Base-by-base conservation (phyloP, 2,113 vertebrate species). In the Shinisaurus crocodilurus region DNA sequence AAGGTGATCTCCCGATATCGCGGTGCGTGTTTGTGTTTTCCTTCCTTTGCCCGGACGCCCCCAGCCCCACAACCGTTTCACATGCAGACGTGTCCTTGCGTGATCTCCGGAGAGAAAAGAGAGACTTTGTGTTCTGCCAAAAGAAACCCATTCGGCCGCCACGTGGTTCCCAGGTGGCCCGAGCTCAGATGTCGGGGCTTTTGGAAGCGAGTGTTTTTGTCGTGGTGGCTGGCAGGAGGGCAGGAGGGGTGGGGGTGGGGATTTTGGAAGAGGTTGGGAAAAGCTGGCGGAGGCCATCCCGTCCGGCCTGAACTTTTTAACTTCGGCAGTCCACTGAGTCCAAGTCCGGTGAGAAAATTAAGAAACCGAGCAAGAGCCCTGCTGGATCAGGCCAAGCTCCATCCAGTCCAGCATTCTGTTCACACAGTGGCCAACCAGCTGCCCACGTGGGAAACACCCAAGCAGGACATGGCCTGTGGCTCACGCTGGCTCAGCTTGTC, bases 41-140 rank as follows among this genome's bases (percentile, higher is more conserved):
- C 16, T 32, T 63, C 32, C 54, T 13, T 29, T 9, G 27, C 27
- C n/a, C 13, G 6, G 12, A 34, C 13, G 1, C 3, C 81, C 27
- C 72, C 12, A 1, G 37, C 48, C 37, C n/a, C 67, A 18, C 16
- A 23, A 12, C 10, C 9, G 6, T 23, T 48, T 10, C 79, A 16
- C n/a, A 32, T 32, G 7, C 3, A 29, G 3, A 23, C 25, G 82
- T 86, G 89, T 94, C 92, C 91, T 94, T 95, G 95, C 85, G 48
- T 97, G 96, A 93, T 92, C 94, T 45, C 32, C 15, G 1, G 92
- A 94, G 93, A 92, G 95, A 96, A 91, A 92, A 96, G 93, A 88
- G 96, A 94, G 94, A 92, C 90, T 90, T 32, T 20, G 76, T 91
- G 85, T 95, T 92, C 94, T 79, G n/a, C 93, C 95, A 96, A 91